These are phyloP conservation scores for Microchrysa polita DNA, from an alignment of 2,888 invertebrate genomes.

Conservation along the genomic window DNA sequence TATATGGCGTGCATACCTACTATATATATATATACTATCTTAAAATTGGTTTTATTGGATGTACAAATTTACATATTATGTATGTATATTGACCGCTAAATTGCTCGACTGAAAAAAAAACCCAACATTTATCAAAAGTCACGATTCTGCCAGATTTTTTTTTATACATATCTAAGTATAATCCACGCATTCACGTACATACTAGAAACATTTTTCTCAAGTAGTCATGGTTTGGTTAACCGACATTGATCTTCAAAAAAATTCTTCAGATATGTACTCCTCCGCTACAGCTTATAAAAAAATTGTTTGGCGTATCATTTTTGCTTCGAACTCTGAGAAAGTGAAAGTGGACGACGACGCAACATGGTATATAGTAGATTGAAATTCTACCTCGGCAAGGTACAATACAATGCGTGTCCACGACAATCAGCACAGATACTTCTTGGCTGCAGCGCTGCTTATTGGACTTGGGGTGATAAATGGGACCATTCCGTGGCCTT, in stretches of 20 bases:
- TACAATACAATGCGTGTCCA: neutral
- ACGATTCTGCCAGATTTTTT: neutral
- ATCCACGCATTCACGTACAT: no score
- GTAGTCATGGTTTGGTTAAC: neutral
- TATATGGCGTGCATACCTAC: neutral
- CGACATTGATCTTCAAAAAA: conserved; percentile 23
- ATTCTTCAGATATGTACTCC: conserved; percentile 2
- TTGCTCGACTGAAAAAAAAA: neutral
- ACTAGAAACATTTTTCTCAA: no score
- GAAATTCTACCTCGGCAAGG: neutral
- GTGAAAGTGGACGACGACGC: conserved; percentile 16
- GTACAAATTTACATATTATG: neutral
- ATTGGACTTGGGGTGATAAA: conserved; percentile 9
- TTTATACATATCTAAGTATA: no score
- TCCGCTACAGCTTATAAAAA: neutral
- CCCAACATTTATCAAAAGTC: conserved; percentile 3
- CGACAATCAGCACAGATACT: no score
- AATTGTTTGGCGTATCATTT: neutral
- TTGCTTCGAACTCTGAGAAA: neutral
- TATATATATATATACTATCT: no score
- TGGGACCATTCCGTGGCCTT: conserved; percentile 15
- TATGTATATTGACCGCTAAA: neutral
- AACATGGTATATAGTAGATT: no score
- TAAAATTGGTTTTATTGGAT: neutral
- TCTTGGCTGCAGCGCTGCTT: neutral